Conservation (phyloP, 2,113 vertebrate genomes). For the Rhizomys pruinosus region DNA sequence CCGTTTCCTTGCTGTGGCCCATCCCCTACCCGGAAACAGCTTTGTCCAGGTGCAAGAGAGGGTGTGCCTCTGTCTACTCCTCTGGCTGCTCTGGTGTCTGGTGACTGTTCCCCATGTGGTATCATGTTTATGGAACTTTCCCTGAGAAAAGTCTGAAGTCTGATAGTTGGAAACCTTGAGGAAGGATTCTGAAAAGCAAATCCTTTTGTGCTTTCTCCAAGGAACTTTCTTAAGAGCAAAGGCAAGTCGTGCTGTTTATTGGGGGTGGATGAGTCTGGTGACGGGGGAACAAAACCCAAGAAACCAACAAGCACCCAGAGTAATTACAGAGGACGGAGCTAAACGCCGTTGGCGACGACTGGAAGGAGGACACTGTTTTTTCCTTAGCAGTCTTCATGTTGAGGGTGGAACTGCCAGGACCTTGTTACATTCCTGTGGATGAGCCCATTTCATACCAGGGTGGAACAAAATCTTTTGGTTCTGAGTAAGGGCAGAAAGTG, state of each 20-base stretch:
- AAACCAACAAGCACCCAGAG: not conserved
- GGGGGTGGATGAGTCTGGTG: not conserved
- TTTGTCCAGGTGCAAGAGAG: not conserved
- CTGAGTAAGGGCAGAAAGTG: constrained; percentile 43
- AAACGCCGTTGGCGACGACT: not conserved
- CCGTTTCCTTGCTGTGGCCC: not conserved
- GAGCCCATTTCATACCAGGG: not conserved
- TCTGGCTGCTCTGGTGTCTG: not conserved
- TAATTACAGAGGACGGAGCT: not conserved
- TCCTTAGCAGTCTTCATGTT: not conserved
- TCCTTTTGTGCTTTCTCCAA: constrained; percentile 39
- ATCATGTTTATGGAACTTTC: not conserved
- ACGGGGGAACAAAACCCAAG: not conserved
- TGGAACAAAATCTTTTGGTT: constrained; percentile 36
- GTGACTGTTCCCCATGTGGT: fast-evolving
- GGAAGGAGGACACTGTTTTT: not conserved
- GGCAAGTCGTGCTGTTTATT: constrained; percentile 35
- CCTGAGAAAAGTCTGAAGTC: not conserved
- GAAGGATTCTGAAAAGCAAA: not conserved
- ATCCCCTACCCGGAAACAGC: not conserved
- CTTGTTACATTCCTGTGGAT: constrained; percentile 11
- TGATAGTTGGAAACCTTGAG: not conserved
- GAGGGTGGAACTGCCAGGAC: not conserved
- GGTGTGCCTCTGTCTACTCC: not conserved
- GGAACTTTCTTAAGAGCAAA: not conserved